phyloP scores from a whole-genome alignment of 53 echinoderm and acorn worm genomes.

The Paracentrotus lividus region DNA sequence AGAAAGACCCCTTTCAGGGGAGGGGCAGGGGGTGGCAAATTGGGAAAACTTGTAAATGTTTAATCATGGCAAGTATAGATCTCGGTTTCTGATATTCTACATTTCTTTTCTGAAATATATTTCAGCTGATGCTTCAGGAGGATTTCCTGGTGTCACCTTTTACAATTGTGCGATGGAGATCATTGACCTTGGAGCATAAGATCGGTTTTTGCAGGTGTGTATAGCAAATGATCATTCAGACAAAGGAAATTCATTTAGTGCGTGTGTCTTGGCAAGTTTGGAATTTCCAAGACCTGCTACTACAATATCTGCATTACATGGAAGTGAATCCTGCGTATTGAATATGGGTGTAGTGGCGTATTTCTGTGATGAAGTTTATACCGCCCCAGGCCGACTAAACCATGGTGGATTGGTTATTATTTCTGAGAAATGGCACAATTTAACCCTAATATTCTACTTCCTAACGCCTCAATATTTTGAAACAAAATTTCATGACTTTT shows the following conservation, averaged over 20 bases:
- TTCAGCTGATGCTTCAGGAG: background rate
- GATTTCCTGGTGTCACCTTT: too few relatives aligned
- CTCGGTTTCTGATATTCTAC: too few relatives aligned
- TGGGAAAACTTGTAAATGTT: too few relatives aligned
- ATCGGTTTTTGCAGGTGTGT: background rate
- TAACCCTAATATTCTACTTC: too few relatives aligned
- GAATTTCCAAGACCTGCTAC: background rate
- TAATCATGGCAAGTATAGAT: too few relatives aligned
- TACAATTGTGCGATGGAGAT: too few relatives aligned
- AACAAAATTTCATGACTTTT: too few relatives aligned
- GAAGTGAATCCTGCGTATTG: background rate
- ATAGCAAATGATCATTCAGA: background rate
- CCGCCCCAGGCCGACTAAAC: slow-evolving; percentile 59
- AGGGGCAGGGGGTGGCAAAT: background rate
- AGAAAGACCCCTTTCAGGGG: background rate
- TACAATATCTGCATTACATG: background rate
- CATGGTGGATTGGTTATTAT: slow-evolving; percentile 59
- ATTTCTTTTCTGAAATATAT: too few relatives aligned
- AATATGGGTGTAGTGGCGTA: background rate
- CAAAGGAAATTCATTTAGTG: background rate
- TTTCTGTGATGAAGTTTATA: slow-evolving; percentile 53
- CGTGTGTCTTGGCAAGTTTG: background rate
- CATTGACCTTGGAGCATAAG: background rate
- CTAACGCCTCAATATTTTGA: too few relatives aligned
- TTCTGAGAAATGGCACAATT: slow-evolving; percentile 56